These are phyloP conservation scores for Raillietiella orientalis DNA, from an alignment of 2,888 invertebrate genomes.

Conservation along the genomic window DNA sequence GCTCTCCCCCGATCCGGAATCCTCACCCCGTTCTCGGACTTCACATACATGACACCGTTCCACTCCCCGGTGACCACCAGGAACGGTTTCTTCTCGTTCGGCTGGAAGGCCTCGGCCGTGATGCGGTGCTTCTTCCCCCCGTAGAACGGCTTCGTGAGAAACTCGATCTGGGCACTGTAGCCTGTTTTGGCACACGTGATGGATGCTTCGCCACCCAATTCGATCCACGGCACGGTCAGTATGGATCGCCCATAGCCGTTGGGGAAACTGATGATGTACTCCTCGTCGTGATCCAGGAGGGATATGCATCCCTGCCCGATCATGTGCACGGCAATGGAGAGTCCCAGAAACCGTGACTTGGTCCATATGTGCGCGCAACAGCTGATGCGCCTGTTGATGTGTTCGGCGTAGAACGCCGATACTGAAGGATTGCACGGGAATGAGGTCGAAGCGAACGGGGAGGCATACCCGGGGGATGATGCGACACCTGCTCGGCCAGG, in stretches of 20 bases:
- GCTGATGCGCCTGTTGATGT: slow-evolving; percentile 54
- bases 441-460: slow-evolving; percentile 2
- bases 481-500: slow-evolving; percentile 92
- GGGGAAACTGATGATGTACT: slow-evolving; percentile 84
- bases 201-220: slow-evolving; percentile 67
- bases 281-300: slow-evolving; percentile 59
- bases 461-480: slow-evolving; percentile 65
- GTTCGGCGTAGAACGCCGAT: slow-evolving; percentile 96
- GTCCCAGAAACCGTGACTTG: slow-evolving; percentile 90
- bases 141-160: slow-evolving; percentile 90
- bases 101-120: slow-evolving; percentile 35
- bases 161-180: slow-evolving; percentile 69
- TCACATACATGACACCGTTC: slow-evolving; percentile 81
- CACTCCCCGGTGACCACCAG: slow-evolving; percentile 73
- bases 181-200: slow-evolving; percentile 79
- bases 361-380: slow-evolving; percentile 95
- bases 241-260: slow-evolving; percentile 96
- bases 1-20: too few species aligned
- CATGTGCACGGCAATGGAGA: slow-evolving; percentile 86
- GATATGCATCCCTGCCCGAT: slow-evolving; percentile 81
- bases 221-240: slow-evolving; percentile 92
- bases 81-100: slow-evolving; percentile 60
- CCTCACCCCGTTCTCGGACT: too few species aligned
- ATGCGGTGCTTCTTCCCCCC: slow-evolving; percentile 78
- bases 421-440: slow-evolving; percentile 20